Evolutionary conservation across 2,797 vertebrate genomes (phyloP).

Genomic region (Botia kubotai): DNA sequence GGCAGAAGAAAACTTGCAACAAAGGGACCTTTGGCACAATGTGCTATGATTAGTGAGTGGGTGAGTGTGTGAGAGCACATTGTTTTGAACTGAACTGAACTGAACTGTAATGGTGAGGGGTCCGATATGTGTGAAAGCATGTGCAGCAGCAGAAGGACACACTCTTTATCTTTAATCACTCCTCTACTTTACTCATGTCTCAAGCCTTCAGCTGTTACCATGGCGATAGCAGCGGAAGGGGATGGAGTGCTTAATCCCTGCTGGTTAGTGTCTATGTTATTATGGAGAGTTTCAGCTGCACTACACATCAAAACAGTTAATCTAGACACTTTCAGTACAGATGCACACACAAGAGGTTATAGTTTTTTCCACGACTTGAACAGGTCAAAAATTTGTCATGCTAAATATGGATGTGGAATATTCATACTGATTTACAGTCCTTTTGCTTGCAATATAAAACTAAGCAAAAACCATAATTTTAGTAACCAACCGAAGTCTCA

Average conservation of each 20-base stretch:
- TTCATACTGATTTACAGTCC: too few relatives aligned
- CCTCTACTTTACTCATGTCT: slow-evolving; percentile 52
- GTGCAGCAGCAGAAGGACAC: slow-evolving; percentile 47
- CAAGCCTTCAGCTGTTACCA: slow-evolving; percentile 54
- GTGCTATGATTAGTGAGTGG: slow-evolving; percentile 24
- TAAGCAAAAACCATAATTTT: neutral
- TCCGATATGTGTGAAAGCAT: slow-evolving; percentile 22
- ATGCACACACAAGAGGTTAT: neutral
- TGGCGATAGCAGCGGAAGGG: slow-evolving; percentile 64
- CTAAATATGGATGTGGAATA: neutral
- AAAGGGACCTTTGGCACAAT: slow-evolving; percentile 27
- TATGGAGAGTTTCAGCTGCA: slow-evolving; percentile 43
- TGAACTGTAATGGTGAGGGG: slow-evolving; percentile 38
- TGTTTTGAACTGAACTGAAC: slow-evolving; percentile 33
- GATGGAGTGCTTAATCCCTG: slow-evolving; percentile 53
- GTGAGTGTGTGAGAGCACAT: slow-evolving; percentile 37
- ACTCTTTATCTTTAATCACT: slow-evolving; percentile 66
- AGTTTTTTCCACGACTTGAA: neutral
- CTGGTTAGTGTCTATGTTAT: slow-evolving; percentile 43
- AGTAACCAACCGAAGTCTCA: too few relatives aligned
- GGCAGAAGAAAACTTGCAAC: slow-evolving; percentile 27
- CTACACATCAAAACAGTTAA: slow-evolving; percentile 20
- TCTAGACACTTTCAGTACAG: slow-evolving; percentile 12
- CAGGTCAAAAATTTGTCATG: neutral
- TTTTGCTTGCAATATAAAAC: neutral